A percentile compares a stretch with the other conserved stretches of the same genome.
Conservation (phyloP, 1,140 invertebrate genomes). For the Plodia interpunctella region DNA sequence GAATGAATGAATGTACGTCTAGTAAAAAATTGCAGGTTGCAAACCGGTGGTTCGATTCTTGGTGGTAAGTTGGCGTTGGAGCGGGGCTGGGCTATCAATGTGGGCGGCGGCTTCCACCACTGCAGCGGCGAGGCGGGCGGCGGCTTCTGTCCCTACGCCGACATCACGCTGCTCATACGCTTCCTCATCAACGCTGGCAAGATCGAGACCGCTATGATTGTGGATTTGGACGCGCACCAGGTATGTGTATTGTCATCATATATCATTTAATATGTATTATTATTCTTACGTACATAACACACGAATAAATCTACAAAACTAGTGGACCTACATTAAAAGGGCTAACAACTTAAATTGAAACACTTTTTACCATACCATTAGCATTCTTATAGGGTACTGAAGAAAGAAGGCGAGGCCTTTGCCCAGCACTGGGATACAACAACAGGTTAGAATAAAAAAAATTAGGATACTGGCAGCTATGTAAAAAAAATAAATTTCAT, state of each 20-base stretch:
- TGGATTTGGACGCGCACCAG: slow-evolving; percentile 92
- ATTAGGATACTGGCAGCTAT: no score
- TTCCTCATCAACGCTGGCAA: slow-evolving; percentile 78
- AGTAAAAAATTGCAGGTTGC: slow-evolving; percentile 77
- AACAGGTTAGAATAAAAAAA: no score
- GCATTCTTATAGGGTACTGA: no score
- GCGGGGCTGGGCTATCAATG: slow-evolving; percentile 91
- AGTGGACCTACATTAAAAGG: no score
- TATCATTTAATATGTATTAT: neutral
- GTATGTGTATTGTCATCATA: slow-evolving; percentile 24
- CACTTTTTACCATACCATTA: no score
- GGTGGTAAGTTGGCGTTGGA: slow-evolving; percentile 88
- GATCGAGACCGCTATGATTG: slow-evolving; percentile 87
- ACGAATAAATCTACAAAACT: no score
- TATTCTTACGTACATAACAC: no score
- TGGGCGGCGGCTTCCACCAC: slow-evolving; percentile 94
- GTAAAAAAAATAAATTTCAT: no score
- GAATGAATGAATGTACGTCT: no score
- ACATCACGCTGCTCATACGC: slow-evolving; percentile 87
- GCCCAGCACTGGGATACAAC: no score
- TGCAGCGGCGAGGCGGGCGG: slow-evolving; percentile 85
- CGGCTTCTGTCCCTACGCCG: slow-evolving; percentile 93
- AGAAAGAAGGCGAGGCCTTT: no score
- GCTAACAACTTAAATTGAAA: no score
- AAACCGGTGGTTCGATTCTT: slow-evolving; percentile 89